Evolutionary conservation across 2,888 invertebrate genomes (phyloP).

Genomic region (Chloroclysta siterata): DNA sequence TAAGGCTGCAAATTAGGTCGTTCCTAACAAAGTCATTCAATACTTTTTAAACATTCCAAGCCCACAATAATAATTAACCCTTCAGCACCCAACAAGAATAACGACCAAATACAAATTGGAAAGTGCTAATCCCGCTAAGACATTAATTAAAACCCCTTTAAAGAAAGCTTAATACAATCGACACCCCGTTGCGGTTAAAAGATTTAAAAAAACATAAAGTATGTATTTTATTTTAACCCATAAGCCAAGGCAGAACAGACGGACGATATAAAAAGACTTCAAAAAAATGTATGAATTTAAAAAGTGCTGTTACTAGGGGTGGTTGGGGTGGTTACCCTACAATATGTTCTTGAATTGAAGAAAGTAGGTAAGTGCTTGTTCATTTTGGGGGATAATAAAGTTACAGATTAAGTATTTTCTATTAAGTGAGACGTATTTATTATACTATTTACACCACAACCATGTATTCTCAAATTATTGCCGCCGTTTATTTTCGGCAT

Average conservation of each 20-base stretch:
- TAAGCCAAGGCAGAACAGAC: conserved; percentile 44
- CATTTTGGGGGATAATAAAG: background rate
- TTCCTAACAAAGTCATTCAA: background rate
- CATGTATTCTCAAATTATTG: background rate
- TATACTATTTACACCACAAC: background rate
- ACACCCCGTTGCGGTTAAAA: conserved; percentile 51
- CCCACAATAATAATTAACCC: conserved; percentile 16
- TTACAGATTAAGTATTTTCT: background rate
- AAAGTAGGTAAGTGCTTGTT: background rate
- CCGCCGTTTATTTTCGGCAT: too few relatives aligned
- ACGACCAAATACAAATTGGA: conserved; percentile 46
- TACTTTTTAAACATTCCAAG: background rate
- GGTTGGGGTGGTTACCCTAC: conserved; percentile 4
- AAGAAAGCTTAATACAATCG: conserved; percentile 51
- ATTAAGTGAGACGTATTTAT: too few relatives aligned
- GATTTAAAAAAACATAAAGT: conserved; percentile 48
- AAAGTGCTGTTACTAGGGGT: conserved; percentile 21
- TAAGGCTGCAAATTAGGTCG: too few relatives aligned
- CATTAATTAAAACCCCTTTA: conserved; percentile 57
- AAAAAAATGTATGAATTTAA: conserved; percentile 45
- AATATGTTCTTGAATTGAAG: conserved; percentile 3
- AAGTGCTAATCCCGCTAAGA: conserved; percentile 64
- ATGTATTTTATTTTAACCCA: conserved; percentile 50
- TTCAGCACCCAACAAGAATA: conserved; percentile 37
- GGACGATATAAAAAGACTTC: conserved; percentile 44